These are phyloP conservation scores for Pollicipes pollicipes DNA, from an alignment of 1,140 invertebrate species.

Conservation along the genomic window DNA sequence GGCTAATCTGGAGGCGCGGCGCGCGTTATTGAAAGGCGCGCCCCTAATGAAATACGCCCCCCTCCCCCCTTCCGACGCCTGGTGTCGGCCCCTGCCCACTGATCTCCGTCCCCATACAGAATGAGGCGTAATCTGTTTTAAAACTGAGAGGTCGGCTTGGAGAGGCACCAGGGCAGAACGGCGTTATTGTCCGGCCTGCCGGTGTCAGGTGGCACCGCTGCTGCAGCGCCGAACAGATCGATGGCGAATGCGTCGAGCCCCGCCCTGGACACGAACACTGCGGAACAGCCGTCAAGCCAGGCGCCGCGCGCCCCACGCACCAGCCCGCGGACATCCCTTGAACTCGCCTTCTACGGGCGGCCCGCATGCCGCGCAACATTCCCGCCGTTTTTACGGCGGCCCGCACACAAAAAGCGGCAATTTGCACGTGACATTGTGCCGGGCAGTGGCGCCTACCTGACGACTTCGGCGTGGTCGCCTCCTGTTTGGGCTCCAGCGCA, in stretches of 20 bases:
- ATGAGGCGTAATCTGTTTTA: background rate
- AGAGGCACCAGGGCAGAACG: background rate
- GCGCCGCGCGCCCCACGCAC: background rate
- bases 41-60: background rate
- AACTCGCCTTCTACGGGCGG: too few relatives aligned
- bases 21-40: background rate
- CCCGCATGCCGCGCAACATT: too few relatives aligned
- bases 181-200: background rate
- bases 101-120: background rate
- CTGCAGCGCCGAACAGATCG: too few relatives aligned
- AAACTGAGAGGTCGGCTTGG: background rate
- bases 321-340: background rate
- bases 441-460: too few relatives aligned
- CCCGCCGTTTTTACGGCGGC: too few relatives aligned
- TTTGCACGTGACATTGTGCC: too few relatives aligned
- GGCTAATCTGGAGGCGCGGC: background rate
- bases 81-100: background rate
- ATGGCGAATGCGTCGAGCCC: background rate
- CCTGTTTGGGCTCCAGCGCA: conserved; percentile 1
- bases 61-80: too few relatives aligned
- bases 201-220: background rate
- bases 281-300: background rate
- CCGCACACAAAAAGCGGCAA: too few relatives aligned
- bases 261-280: background rate
- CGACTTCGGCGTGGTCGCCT: conserved; percentile 14